Evolutionary conservation across 2,113 vertebrate species (phyloP), one percentile per base, ranked within the genome.

Genomic region (Oreochromis spilurus): DNA sequence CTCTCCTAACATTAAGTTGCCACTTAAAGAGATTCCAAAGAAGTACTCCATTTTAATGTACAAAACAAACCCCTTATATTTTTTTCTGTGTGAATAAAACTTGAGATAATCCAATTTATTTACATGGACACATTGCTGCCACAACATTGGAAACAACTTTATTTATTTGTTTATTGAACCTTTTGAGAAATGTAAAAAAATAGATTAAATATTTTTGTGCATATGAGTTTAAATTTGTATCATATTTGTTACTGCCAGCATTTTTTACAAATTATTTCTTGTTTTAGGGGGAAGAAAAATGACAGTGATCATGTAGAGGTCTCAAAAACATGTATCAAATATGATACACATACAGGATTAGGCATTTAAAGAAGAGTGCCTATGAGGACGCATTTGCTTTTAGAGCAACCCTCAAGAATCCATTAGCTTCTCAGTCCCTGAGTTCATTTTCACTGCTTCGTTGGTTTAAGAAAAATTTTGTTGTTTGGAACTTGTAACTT

Each of bases 371-470:
- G 4, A 5, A 14, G 34, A 7, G 10, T 8, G 60, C 21, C 34
- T 0, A 7, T n/a, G 34, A 67, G 62, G 34, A 8, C 2, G 2
- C 5, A 0, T 38, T 40, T 40, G 34, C 34, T 67, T 0, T 67
- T 40, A 40, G 62, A 67, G 36, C 7, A 13, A 14, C 8, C 12
- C 36, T 70, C 19, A 0, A 38, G 34, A 38, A 67, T 38, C 34
- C 12, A 0, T 65, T 1, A 7, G 62, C 11, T 40, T 4, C n/a
- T 70, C 12, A 70, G 62, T 14, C 36, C 62, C 21, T 5, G 9
- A 38, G 11, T 58, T 16, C 13, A 16, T 58, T 29, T 58, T 58
- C 55, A 58, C 55, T 58, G 1, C 55, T 58, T 58, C 17, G 26
- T 58, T 58, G 55, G 26, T 17, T 58, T 58, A 58, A 58, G 26